Conservation (phyloP, 2,113 vertebrate genomes). For the Dipodomys spectabilis region DNA sequence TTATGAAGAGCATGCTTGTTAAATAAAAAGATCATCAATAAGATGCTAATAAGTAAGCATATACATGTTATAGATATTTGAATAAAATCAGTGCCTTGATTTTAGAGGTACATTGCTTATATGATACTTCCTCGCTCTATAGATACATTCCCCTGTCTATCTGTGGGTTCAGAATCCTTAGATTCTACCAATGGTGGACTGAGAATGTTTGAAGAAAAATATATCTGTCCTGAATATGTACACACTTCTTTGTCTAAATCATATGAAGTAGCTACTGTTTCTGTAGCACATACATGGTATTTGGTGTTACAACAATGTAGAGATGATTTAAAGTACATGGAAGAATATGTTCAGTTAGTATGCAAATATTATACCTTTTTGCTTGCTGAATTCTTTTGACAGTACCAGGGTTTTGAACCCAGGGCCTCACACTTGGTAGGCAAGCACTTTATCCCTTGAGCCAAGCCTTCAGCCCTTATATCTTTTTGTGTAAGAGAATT, state of each 20-base stretch:
- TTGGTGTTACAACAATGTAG: neutral
- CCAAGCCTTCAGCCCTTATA: too few species aligned
- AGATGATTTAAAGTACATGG: neutral
- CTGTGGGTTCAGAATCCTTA: neutral
- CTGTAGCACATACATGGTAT: neutral
- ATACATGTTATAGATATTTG: constrained; percentile 32
- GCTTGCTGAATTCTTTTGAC: too few species aligned
- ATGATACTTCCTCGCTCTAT: neutral
- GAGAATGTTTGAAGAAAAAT: neutral
- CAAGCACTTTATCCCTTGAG: too few species aligned
- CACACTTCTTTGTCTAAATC: neutral
- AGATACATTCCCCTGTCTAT: neutral
- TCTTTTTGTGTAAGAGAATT: neutral
- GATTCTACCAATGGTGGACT: neutral
- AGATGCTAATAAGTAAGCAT: neutral
- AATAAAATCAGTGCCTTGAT: constrained; percentile 31
- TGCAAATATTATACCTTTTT: neutral
- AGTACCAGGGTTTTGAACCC: too few species aligned
- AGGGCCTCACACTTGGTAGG: too few species aligned
- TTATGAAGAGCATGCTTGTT: constrained; percentile 31
- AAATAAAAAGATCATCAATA: neutral
- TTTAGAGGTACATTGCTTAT: constrained; percentile 42
- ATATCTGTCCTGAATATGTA: neutral
- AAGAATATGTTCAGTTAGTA: neutral
- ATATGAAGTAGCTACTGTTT: neutral